These are phyloP conservation scores for Pseudomyrmex dendroicus DNA, from an alignment of 1,140 invertebrate species.

Conservation along the genomic window DNA sequence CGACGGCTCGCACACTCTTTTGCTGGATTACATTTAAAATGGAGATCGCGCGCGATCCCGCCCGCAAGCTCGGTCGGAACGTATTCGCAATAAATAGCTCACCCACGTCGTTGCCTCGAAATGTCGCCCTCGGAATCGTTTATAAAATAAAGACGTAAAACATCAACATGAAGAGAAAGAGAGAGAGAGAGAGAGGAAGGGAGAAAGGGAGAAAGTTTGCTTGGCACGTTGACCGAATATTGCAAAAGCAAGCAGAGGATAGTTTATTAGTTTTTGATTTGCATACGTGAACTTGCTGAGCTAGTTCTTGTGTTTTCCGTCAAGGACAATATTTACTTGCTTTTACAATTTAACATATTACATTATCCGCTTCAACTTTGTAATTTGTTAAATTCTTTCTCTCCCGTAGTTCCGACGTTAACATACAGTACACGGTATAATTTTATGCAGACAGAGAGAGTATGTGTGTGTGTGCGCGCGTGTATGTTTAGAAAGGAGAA, in stretches of 20 bases:
- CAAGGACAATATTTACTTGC: not conserved
- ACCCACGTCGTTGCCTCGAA: slow-evolving; percentile 31
- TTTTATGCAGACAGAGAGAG: not conserved
- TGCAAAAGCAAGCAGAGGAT: not conserved
- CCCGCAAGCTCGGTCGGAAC: slow-evolving; percentile 17
- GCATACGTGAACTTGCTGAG: not conserved
- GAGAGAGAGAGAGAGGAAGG: not conserved
- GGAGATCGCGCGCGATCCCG: slow-evolving; percentile 39
- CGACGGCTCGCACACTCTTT: slow-evolving; percentile 26
- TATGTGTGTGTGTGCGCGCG: not conserved
- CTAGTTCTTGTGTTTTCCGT: not conserved
- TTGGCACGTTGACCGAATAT: slow-evolving; percentile 23
- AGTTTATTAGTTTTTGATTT: slow-evolving; percentile 22
- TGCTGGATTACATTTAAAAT: slow-evolving; percentile 59
- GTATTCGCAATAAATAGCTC: slow-evolving; percentile 47
- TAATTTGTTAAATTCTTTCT: not conserved
- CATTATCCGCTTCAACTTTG: not conserved
- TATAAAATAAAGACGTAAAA: slow-evolving; percentile 24
- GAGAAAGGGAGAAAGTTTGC: not conserved
- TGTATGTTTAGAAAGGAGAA: too few species aligned
- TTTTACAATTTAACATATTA: not conserved
- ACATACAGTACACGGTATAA: not conserved
- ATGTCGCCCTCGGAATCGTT: slow-evolving; percentile 20
- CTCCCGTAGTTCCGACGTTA: too few species aligned
- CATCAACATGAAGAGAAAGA: not conserved